These are phyloP conservation scores for Geotrupes spiniger DNA, from an alignment of 2,888 invertebrate species.

Conservation along the genomic window DNA sequence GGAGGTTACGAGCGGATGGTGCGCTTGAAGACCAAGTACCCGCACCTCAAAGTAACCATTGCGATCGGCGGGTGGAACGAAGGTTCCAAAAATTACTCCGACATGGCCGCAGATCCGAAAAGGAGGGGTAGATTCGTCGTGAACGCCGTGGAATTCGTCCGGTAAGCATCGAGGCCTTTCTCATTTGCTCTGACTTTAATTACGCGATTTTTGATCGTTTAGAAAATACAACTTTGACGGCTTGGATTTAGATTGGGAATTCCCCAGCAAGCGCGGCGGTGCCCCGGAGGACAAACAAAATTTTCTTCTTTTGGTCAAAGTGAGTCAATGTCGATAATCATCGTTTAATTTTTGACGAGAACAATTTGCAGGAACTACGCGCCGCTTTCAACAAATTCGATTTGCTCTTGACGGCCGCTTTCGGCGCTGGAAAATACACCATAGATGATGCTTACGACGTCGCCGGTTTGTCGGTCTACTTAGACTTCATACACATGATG, in stretches of 20 bases:
- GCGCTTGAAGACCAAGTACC: conserved; percentile 53
- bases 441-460: conserved; percentile 79
- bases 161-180: too few species aligned
- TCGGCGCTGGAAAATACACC: conserved; percentile 73
- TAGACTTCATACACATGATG: conserved; percentile 80
- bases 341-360: not conserved
- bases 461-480: conserved; percentile 62
- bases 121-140: conserved; percentile 65
- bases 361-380: conserved; percentile 60
- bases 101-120: conserved; percentile 63
- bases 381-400: conserved; percentile 66
- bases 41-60: conserved; percentile 67
- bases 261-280: conserved; percentile 76
- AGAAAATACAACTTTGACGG: conserved; percentile 74
- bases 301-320: conserved; percentile 74
- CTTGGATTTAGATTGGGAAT: conserved; percentile 83
- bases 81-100: conserved; percentile 72
- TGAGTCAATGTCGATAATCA: conserved; percentile 37
- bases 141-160: conserved; percentile 68
- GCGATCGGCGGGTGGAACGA: conserved; percentile 94
- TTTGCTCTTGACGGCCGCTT: conserved; percentile 75
- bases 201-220: conserved; percentile 17
- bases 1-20: conserved; percentile 69
- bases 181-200: not conserved
- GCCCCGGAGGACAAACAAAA: conserved; percentile 76